Conservation (phyloP, 2,113 vertebrate species). For the Mionectes macconnelli region DNA sequence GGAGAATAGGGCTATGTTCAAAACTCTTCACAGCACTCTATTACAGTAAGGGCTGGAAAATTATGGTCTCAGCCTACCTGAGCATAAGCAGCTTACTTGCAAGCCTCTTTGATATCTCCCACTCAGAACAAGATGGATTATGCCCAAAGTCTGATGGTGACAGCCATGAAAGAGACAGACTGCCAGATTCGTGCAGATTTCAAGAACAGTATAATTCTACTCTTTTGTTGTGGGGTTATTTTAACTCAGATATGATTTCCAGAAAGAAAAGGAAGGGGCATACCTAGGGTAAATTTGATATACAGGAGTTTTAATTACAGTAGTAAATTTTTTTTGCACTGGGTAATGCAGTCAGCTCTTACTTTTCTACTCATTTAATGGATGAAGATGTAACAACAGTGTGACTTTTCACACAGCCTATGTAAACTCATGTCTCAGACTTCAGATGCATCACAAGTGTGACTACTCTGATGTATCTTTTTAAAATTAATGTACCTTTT, state of each 20-base stretch:
- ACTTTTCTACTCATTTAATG: background rate
- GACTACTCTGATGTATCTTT: background rate
- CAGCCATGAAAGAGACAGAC: background rate
- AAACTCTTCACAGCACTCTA: background rate
- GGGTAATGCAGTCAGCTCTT: background rate
- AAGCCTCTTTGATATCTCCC: background rate
- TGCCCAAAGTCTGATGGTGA: background rate
- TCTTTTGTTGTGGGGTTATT: accelerated
- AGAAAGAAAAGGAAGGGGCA: background rate
- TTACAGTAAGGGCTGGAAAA: background rate
- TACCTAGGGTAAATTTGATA: background rate
- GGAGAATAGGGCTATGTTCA: background rate
- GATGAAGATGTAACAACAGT: background rate
- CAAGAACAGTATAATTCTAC: background rate
- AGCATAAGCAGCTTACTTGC: background rate
- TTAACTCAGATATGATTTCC: background rate
- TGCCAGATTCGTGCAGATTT: background rate
- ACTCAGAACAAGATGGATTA: background rate
- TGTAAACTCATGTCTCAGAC: background rate
- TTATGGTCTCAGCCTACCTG: background rate
- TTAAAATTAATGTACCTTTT: background rate
- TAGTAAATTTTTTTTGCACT: background rate
- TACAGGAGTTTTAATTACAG: background rate
- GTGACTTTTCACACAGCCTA: background rate
- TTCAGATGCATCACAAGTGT: background rate